Base-by-base conservation (phyloP, 2,797 vertebrate species). In the Falco peregrinus region DNA sequence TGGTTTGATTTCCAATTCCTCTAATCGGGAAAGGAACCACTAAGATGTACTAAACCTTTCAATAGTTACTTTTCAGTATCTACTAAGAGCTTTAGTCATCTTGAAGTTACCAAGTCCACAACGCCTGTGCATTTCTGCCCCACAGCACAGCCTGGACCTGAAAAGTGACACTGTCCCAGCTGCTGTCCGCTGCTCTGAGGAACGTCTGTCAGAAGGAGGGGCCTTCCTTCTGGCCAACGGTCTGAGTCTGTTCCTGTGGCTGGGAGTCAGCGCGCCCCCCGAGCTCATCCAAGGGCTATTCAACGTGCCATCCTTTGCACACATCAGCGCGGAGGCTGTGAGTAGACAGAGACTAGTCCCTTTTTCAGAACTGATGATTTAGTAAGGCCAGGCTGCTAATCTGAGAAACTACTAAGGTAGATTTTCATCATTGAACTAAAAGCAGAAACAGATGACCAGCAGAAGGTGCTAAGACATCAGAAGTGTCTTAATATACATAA, bases 281-380 rank as follows among this genome's bases (percentile, higher is more conserved):
- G 99, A 99, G n/a, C 94, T 99, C 87, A 98, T 99, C 96, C 99
- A 99, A 92, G 98, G 96, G 59, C 92, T 99, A 50, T 99, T 99
- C 96, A 99, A 99, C 3, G 97, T 99, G 84, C 99, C 99, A 0
- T 99, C 99, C 16, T 98, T 99, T 7, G 98, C 98, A 24, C 99
- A 99, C 91, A 96, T 99, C 97, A 98, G 97, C 96, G 80, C 97
- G 2, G 98, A 99, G 64, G 97, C 97, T 89, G 99, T 99, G 91
- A 98, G 99, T 97, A 73, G 1, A 74, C 7, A 31, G 41, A 41
- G 6, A 20, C 13, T 8, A 5, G 26, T 41, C 21, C 9, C 16
- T 61, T 39, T 21, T 15, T 16, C 22, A 64, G 47, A 54, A 3
- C 1, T 28, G 12, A n/a, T 5, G 0, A 6, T 48, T 68, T 33